Evolutionary conservation across 1,140 invertebrate genomes (phyloP), one percentile per base, ranked within the genome.

Genomic region (Lineus longissimus): DNA sequence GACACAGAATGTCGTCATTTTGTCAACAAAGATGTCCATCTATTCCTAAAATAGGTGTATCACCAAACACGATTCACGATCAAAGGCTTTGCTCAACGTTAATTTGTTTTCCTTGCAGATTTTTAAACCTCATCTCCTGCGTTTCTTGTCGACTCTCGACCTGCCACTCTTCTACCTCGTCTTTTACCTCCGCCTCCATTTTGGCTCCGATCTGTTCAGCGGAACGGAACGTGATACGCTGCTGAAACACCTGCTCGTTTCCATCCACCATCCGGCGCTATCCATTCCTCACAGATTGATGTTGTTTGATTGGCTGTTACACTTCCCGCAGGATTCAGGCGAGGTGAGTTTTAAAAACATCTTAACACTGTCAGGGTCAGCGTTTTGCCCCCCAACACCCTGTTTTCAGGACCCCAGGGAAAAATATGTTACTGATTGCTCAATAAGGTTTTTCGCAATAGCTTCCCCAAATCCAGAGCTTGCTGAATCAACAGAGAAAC

Each of bases 91-190:
- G n/a, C n/a, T n/a, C n/a, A 36, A 36, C 33, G 4, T 36, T 36
- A 36, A 36, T 15, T 36, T 36, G 4, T 36, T 36, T 36, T 7
- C 47, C 4, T 27, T 51, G 9, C 47, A 51, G 47, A 51, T 51
- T n/a, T 51, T 51, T n/a, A 51, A 51, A n/a, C 47, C 47, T 51
- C 47, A 51, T 51, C 47, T 51, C 4, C 25, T 51, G 47, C n/a
- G 47, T 9, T 51, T 51, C 47, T 7, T 51, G 47, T 19, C 19
- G 4, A 51, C 47, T n/a, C n/a, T 51, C 9, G 47, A 51, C 25
- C 19, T 51, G 25, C n/a, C n/a, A 23, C 47, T 51, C 4, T 51
- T 51, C 47, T 51, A 51, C 25, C n/a, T 51, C 9, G 6, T 4
- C 9, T 51, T 51, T 51, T 51, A 23, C 47, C 25, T 51, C 6